These are phyloP conservation scores for Hemiscyllium ocellatum DNA, from an alignment of 2,113 vertebrate genomes.

Conservation along the genomic window DNA sequence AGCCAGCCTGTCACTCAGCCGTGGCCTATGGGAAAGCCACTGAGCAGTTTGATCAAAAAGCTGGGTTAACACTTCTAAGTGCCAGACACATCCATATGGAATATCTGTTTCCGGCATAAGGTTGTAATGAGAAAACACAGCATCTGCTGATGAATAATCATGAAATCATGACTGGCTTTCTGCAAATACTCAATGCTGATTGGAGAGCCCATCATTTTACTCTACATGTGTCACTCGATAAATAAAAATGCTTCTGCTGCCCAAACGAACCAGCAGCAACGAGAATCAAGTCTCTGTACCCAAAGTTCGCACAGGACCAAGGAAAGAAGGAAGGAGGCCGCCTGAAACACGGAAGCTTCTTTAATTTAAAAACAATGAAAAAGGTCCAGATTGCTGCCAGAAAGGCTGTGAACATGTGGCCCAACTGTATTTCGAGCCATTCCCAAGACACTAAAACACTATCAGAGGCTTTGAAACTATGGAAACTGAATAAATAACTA, in stretches of 20 bases:
- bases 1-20: conserved; percentile 41
- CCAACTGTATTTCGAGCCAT: conserved; percentile 62
- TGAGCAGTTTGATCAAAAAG: conserved; percentile 45
- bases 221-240: conserved; percentile 3
- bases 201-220: conserved; percentile 17
- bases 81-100: conserved; percentile 47
- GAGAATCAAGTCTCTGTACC: conserved; percentile 53
- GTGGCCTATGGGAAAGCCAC: conserved; percentile 42
- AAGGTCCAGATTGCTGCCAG: conserved; percentile 51
- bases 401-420: conserved; percentile 65
- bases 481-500: conserved; percentile 96
- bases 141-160: conserved; percentile 36
- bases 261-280: not conserved
- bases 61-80: conserved; percentile 43
- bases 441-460: conserved; percentile 84
- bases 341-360: conserved; percentile 46
- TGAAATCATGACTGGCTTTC: conserved; percentile 21
- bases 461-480: conserved; percentile 95
- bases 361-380: conserved; percentile 43
- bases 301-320: conserved; percentile 55
- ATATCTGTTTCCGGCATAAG: conserved; percentile 39
- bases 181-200: conserved; percentile 13
- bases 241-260: not conserved
- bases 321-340: conserved; percentile 50
- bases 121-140: conserved; percentile 25